These are phyloP conservation scores for Ophiothrix spiculata DNA, from an alignment of 35 echinoderm and acorn worm genomes.

Conservation along the genomic window DNA sequence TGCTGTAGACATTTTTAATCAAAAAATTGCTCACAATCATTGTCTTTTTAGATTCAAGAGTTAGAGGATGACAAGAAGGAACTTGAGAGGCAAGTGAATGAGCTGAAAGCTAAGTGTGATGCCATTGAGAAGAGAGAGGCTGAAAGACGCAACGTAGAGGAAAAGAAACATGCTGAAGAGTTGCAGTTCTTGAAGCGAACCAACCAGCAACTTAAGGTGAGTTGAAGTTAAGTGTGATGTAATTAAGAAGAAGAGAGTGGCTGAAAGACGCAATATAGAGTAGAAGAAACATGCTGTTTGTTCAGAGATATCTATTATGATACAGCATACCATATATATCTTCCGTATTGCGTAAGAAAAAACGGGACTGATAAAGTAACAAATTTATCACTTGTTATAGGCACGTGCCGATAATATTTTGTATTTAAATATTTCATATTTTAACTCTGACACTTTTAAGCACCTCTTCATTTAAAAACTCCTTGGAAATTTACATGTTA, in stretches of 20 bases:
- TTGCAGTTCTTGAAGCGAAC: conserved; percentile 98
- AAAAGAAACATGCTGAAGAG: conserved; percentile 99
- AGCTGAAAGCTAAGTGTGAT: conserved; percentile 98
- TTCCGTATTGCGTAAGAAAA: too few relatives aligned
- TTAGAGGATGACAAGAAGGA: conserved; percentile 90
- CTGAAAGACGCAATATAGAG: conserved; percentile 83
- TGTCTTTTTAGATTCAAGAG: conserved; percentile 78
- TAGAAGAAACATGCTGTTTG: conserved; percentile 99
- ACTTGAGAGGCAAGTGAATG: conserved; percentile 94
- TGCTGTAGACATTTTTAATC: background rate
- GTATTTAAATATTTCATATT: too few relatives aligned
- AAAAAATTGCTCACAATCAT: too few relatives aligned
- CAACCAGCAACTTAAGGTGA: conserved; percentile 98
- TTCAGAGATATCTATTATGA: too few relatives aligned
- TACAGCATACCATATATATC: too few relatives aligned
- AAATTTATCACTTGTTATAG: too few relatives aligned
- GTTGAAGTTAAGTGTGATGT: conserved; percentile 90
- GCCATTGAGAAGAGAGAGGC: conserved; percentile 98
- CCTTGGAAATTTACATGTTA: too few relatives aligned
- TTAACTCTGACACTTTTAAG: too few relatives aligned
- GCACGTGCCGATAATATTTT: too few relatives aligned
- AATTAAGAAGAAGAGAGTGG: conserved; percentile 95
- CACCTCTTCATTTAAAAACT: too few relatives aligned
- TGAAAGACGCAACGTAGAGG: conserved; percentile 89
- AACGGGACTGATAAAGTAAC: too few relatives aligned